These are phyloP conservation scores for Chaunax sp. DNA, from an alignment of 2,797 vertebrate species.

Conservation along the genomic window DNA sequence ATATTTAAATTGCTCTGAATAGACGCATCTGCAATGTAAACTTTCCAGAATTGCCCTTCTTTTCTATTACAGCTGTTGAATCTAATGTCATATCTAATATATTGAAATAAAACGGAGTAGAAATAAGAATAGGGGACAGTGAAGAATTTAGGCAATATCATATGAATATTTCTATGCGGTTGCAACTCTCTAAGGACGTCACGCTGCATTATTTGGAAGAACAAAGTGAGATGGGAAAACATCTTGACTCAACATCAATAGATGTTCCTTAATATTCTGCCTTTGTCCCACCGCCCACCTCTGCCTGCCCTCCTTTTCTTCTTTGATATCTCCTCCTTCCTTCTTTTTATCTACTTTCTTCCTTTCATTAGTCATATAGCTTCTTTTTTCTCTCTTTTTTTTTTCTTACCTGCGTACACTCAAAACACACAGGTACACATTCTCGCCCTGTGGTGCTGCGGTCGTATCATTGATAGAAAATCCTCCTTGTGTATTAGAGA, in stretches of 20 bases:
- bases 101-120: conserved; percentile 25
- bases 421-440: conserved; percentile 2
- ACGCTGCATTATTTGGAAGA: conserved; percentile 13
- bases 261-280: background rate
- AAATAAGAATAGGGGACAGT: conserved; percentile 4
- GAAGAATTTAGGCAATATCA: conserved; percentile 18
- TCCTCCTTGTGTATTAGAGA: conserved; percentile 16
- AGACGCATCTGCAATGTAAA: conserved; percentile 32
- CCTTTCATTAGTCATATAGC: background rate
- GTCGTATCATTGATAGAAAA: conserved; percentile 21
- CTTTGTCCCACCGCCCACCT: background rate
- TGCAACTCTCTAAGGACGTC: conserved; percentile 12
- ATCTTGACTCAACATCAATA: conserved; percentile 11
- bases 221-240: conserved; percentile 18
- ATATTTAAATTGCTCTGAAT: conserved; percentile 25
- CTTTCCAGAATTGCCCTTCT: conserved; percentile 3
- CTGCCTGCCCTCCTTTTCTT: conserved; percentile 2
- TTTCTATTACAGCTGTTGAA: conserved; percentile 15
- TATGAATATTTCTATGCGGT: conserved; percentile 27
- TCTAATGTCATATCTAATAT: conserved; percentile 25
- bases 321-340: background rate
- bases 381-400: no score
- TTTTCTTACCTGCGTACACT: background rate
- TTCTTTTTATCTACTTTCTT: background rate
- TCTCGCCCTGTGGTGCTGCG: background rate